These are phyloP conservation scores for Anastrepha ludens DNA, from an alignment of 1,140 invertebrate species.

Conservation along the genomic window DNA sequence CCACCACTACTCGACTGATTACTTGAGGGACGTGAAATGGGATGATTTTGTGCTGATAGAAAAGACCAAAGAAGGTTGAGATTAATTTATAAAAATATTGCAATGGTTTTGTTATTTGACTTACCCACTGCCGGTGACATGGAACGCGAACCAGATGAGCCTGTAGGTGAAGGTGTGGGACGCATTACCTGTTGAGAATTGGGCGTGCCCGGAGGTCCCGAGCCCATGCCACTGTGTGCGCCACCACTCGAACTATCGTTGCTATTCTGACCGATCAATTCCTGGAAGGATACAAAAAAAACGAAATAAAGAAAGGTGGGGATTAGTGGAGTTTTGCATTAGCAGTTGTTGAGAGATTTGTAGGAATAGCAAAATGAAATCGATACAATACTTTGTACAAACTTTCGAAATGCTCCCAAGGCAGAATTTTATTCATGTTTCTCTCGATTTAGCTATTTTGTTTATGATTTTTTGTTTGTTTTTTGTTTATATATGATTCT, in stretches of 20 bases:
- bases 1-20: constrained; percentile 83
- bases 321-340: not conserved
- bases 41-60: constrained; percentile 69
- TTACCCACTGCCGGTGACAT: constrained; percentile 96
- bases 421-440: constrained; percentile 57
- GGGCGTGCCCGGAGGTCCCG: constrained; percentile 83
- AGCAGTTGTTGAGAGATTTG: too few relatives aligned
- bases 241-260: constrained; percentile 84
- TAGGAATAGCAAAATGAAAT: constrained; percentile 6
- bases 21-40: constrained; percentile 84
- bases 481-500: constrained; percentile 41
- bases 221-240: constrained; percentile 83
- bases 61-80: not conserved
- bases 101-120: constrained; percentile 69
- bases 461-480: constrained; percentile 36
- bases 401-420: constrained; percentile 59
- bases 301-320: constrained; percentile 54
- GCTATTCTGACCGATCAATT: constrained; percentile 88
- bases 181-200: constrained; percentile 83
- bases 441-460: constrained; percentile 12
- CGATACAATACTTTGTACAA: constrained; percentile 57
- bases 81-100: constrained; percentile 1
- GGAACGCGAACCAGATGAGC: constrained; percentile 91
- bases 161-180: constrained; percentile 93
- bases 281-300: constrained; percentile 78